These are phyloP conservation scores for Kradibia gibbosae DNA, from an alignment of 1,140 invertebrate species.

Conservation along the genomic window DNA sequence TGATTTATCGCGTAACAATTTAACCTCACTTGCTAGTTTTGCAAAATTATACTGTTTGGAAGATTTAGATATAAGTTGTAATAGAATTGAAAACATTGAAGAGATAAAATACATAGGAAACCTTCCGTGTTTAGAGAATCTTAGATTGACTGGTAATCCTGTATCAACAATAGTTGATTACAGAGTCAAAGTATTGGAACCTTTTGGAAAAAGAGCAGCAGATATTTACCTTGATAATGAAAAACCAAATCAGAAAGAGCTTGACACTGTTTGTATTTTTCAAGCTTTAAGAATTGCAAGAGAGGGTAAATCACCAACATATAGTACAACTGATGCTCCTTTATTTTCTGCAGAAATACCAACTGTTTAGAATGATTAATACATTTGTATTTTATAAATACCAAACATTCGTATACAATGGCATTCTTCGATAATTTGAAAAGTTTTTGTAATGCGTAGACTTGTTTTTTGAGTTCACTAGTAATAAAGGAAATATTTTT, in stretches of 20 bases:
- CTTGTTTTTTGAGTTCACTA: constrained; percentile 10
- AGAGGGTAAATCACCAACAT: constrained; percentile 74
- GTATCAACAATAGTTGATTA: constrained; percentile 91
- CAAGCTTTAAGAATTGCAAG: constrained; percentile 85
- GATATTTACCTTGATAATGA: constrained; percentile 90
- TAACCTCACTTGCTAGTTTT: constrained; percentile 84
- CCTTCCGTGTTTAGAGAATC: constrained; percentile 88
- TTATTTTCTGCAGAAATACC: constrained; percentile 69
- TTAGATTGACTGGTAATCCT: constrained; percentile 91
- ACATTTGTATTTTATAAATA: not conserved
- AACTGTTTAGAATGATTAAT: constrained; percentile 21
- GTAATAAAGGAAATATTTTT: constrained; percentile 12
- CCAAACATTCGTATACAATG: not conserved
- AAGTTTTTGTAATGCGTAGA: not conserved
- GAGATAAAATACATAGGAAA: constrained; percentile 86
- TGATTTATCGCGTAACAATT: constrained; percentile 90
- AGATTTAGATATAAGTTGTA: constrained; percentile 88
- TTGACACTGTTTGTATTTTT: constrained; percentile 91
- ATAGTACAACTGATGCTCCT: constrained; percentile 65
- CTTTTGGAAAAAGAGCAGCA: constrained; percentile 83
- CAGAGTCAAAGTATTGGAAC: constrained; percentile 88
- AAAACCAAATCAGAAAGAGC: constrained; percentile 87
- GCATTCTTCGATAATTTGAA: not conserved
- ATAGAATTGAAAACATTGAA: constrained; percentile 84
- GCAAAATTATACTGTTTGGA: constrained; percentile 89